Base-by-base conservation (phyloP, 1,140 invertebrate species). In the Drosophila pectinifera region DNA sequence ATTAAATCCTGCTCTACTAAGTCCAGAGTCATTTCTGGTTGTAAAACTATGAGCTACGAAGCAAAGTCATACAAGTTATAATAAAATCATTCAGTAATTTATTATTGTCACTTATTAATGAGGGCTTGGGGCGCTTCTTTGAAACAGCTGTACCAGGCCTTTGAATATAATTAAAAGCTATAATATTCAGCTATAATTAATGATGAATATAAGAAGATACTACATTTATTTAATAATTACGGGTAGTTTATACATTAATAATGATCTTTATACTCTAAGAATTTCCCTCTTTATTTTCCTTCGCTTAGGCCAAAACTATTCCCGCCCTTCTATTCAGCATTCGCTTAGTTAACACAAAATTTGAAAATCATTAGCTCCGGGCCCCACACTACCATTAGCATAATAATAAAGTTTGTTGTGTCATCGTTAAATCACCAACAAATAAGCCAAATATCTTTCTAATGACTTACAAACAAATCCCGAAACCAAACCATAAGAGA, bases 381-480 rank as follows among this genome's bases (percentile, higher is more conserved):
- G 1, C 7, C 7, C n/a, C 18, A 38, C n/a, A 22, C 39, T 31
- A 4, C 22, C 61, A 65, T 67, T 41, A 24, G 6, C 28, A 67
- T 54, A 31, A 34, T 68, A 83, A 83, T 79, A 62, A 76, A 83
- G 61, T 57, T 55, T 16, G 24, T 13, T 54, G 18, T 20, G 65
- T 54, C 49, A 31, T n/a, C 63, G 53, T 41, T 41, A 68, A 64
- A 26, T 65, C 45, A 65, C 20, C 61, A 76, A 13, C 39, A 69
- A 46, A 24, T 49, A 46, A 53, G 20, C 22, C 48, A 68, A 77
- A 65, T 58, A 67, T 68, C 43, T 56, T 63, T 68, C 61, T 83
- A 83, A 83, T 83, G 81, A 83, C 80, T 83, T 83, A 55, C 62
- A 78, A 73, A 78, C 79, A 82, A 78, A 64, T 38, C 53, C 26